Conservation (phyloP, 2,888 invertebrate species). For the Erebia ligea region DNA sequence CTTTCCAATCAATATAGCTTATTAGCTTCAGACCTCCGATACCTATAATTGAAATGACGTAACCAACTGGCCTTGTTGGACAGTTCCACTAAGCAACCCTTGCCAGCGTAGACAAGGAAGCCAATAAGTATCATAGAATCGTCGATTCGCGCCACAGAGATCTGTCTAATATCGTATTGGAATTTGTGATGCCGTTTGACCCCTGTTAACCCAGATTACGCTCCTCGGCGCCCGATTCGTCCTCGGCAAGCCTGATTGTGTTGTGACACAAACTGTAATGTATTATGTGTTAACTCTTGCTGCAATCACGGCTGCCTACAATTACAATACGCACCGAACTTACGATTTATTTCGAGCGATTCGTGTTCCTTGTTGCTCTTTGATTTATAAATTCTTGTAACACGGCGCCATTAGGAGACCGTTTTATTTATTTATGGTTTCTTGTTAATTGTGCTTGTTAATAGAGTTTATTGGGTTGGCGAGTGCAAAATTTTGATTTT, state of each 20-base stretch:
- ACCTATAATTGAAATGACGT: not conserved
- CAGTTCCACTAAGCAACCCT: not conserved
- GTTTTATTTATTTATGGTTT: constrained; percentile 23
- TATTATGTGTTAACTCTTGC: constrained; percentile 83
- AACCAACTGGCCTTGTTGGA: not conserved
- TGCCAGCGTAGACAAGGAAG: constrained; percentile 52
- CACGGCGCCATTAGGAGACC: constrained; percentile 7
- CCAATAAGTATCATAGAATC: constrained; percentile 64
- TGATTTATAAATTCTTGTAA: constrained; percentile 24
- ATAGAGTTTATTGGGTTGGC: not conserved
- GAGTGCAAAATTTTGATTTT: not conserved
- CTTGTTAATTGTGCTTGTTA: constrained; percentile 21
- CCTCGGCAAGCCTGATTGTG: constrained; percentile 81
- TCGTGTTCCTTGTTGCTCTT: constrained; percentile 34
- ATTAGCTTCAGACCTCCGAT: not conserved
- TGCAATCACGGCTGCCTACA: constrained; percentile 80
- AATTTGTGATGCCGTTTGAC: constrained; percentile 89
- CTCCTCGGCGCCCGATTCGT: constrained; percentile 83
- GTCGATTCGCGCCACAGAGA: constrained; percentile 82
- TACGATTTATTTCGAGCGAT: constrained; percentile 67
- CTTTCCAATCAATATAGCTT: no score
- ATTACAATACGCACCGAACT: constrained; percentile 77
- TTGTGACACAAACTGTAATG: constrained; percentile 84
- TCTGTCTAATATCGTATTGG: constrained; percentile 85
- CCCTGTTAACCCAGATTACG: constrained; percentile 90